phyloP scores from a whole-genome alignment of 2,797 vertebrate genomes.

The Ficedula albicollis region DNA sequence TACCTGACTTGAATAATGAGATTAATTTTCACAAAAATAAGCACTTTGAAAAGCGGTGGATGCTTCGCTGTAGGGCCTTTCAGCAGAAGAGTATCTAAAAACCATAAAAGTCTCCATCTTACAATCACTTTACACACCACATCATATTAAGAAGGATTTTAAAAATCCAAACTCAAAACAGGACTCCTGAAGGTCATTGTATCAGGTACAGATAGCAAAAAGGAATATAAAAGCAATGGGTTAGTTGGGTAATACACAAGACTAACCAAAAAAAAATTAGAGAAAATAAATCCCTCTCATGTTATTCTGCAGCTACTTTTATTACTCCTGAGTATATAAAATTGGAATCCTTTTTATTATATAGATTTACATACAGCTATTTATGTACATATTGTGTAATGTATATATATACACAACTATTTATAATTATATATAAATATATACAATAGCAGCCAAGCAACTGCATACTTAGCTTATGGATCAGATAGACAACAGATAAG shows the following conservation, averaged over 20 bases:
- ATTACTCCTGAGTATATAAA: background rate
- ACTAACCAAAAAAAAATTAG: background rate
- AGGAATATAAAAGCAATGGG: background rate
- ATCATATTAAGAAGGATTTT: background rate
- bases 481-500: background rate
- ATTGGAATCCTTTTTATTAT: background rate
- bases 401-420: background rate
- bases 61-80: background rate
- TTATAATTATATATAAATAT: background rate
- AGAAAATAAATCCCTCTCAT: background rate
- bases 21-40: constrained; percentile 5
- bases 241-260: background rate
- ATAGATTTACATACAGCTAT: background rate
- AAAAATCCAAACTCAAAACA: background rate
- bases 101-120: background rate
- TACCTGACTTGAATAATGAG: background rate
- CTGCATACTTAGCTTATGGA: background rate
- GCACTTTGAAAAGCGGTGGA: background rate
- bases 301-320: background rate
- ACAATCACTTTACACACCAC: background rate
- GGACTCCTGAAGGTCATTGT: background rate
- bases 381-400: background rate
- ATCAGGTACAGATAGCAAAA: background rate
- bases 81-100: background rate
- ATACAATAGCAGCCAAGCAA: background rate